phyloP scores from a whole-genome alignment of 2,888 invertebrate species.

The Ennomos erosarius region DNA sequence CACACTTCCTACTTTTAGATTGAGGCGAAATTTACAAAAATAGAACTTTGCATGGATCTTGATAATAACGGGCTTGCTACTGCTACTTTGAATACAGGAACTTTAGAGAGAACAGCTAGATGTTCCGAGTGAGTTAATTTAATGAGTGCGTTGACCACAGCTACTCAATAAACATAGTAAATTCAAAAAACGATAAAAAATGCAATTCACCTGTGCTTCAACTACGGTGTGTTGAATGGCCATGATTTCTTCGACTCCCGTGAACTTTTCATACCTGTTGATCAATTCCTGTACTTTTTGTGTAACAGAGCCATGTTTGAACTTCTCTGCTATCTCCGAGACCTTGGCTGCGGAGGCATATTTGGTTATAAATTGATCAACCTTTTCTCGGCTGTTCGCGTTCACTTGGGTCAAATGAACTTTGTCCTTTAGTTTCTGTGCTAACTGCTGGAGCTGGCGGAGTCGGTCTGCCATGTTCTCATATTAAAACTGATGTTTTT shows the following conservation, averaged over 20 bases:
- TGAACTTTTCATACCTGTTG: slow-evolving; percentile 88
- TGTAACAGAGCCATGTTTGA: slow-evolving; percentile 65
- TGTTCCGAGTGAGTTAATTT: not conserved
- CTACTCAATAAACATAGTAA: slow-evolving; percentile 1
- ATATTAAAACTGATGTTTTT: slow-evolving; percentile 57
- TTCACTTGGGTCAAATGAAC: slow-evolving; percentile 62
- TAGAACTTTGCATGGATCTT: slow-evolving; percentile 15
- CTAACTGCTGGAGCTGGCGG: slow-evolving; percentile 58
- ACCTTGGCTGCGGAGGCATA: slow-evolving; percentile 70
- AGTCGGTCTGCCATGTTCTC: slow-evolving; percentile 77
- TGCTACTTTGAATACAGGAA: no score
- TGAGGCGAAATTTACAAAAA: slow-evolving; percentile 11
- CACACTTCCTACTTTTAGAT: slow-evolving; percentile 4
- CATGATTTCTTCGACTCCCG: slow-evolving; percentile 92
- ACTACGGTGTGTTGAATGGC: slow-evolving; percentile 90
- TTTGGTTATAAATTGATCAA: slow-evolving; percentile 70
- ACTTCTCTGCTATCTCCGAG: slow-evolving; percentile 69
- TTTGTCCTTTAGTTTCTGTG: slow-evolving; percentile 69
- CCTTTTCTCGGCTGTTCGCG: slow-evolving; percentile 62
- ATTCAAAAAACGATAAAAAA: slow-evolving; percentile 2
- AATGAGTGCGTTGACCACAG: slow-evolving; percentile 10
- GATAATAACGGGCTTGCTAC: no score
- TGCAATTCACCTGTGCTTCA: slow-evolving; percentile 83
- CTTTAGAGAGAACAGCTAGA: not conserved
- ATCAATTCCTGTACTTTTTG: slow-evolving; percentile 78